phyloP scores from a whole-genome alignment of 2,113 vertebrate genomes.

The Oncorhynchus tshawytscha region DNA sequence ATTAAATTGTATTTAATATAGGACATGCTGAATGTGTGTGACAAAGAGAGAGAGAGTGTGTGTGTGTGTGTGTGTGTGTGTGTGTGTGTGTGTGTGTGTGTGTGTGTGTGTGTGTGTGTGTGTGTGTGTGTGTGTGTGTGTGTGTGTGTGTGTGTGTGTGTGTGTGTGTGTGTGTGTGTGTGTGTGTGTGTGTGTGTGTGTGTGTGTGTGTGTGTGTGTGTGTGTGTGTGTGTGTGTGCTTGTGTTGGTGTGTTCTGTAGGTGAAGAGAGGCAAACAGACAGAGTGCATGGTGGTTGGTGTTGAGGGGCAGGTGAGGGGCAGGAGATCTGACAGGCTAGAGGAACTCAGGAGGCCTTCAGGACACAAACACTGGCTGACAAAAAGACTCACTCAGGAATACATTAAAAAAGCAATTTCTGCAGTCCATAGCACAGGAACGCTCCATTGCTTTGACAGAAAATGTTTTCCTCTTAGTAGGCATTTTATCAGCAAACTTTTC shows the following conservation, averaged over 20 bases:
- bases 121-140: too few relatives aligned
- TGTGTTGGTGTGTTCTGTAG: slow-evolving; percentile 25
- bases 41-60: not conserved
- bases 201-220: too few relatives aligned
- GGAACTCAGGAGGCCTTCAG: slow-evolving; percentile 45
- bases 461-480: slow-evolving; percentile 42
- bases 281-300: slow-evolving; percentile 40
- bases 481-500: slow-evolving; percentile 37
- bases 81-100: not conserved
- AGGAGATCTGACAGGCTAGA: slow-evolving; percentile 51
- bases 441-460: slow-evolving; percentile 41
- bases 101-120: not conserved
- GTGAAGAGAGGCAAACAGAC: slow-evolving; percentile 51
- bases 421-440: slow-evolving; percentile 42
- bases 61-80: not conserved
- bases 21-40: slow-evolving; percentile 14
- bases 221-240: not conserved
- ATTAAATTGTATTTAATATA: slow-evolving; percentile 7
- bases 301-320: slow-evolving; percentile 50
- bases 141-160: too few relatives aligned
- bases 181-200: too few relatives aligned
- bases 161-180: too few relatives aligned
- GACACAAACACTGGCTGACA: slow-evolving; percentile 69
- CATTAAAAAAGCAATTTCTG: slow-evolving; percentile 59
- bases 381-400: slow-evolving; percentile 69